phyloP scores from a whole-genome alignment of 2,797 vertebrate genomes.

The Euphonia xanthogaster region DNA sequence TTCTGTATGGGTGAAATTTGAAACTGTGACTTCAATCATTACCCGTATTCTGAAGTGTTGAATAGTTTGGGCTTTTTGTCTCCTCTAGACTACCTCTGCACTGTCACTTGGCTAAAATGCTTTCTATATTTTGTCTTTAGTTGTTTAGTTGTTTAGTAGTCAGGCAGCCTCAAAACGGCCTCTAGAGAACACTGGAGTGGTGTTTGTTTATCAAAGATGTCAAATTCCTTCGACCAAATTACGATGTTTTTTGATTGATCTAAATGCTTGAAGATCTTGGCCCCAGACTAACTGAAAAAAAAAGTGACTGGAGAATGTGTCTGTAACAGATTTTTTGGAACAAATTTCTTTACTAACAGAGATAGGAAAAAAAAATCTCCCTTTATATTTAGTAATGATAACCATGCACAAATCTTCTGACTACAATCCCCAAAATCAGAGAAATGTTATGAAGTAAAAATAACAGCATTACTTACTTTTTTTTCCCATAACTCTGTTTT shows the following conservation, averaged over 20 bases:
- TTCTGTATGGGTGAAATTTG: not conserved
- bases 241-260: not conserved
- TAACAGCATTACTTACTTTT: not conserved
- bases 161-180: not conserved
- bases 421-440: not conserved
- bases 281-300: not conserved
- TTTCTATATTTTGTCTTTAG: not conserved
- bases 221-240: not conserved
- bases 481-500: not conserved
- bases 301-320: not conserved
- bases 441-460: not conserved
- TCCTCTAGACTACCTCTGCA: not conserved
- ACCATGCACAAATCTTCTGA: not conserved
- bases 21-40: not conserved
- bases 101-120: not conserved
- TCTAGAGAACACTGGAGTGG: not conserved
- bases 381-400: not conserved
- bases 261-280: not conserved
- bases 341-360: not conserved
- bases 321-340: not conserved
- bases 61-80: not conserved
- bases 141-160: not conserved
- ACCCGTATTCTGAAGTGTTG: fast-evolving
- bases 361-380: not conserved
- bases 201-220: not conserved